Evolutionary conservation across 2,888 invertebrate species (phyloP), one percentile per base, ranked within the genome.

Genomic region (Camptogramma bilineatum): DNA sequence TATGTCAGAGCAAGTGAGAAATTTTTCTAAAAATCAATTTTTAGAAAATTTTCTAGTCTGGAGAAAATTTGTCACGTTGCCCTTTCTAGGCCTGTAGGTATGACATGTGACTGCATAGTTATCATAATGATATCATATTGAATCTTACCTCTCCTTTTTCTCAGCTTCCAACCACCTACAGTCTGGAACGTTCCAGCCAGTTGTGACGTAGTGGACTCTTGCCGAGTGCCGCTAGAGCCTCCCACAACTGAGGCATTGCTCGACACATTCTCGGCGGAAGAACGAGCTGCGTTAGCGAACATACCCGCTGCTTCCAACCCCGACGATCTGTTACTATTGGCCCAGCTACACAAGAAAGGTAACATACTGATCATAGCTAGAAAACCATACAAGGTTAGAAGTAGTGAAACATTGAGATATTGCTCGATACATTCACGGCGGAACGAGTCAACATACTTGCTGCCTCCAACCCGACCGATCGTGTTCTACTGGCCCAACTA

Each of bases 291-390:
- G 0, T 94, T 97, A 9, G 92, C 95, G 56, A 94, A 94, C 74
- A 94, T 97, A 64, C 96, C 97, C 7, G 96, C 97, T n/a, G 94
- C 97, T 0, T 94, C 94, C 60, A 95, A 96, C 81, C 93, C 95
- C 0, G 97, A 97, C 67, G 97, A 98, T 84, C 87, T 98, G 52
- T 93, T 95, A 70, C 86, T 97, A 28, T 94, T 97, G 77, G 95
- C 95, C 1, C 94, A 94, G 73, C 81, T 95, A 28, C 95, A 95
- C 70, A 93, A 95, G 63, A 95, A 94, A 84, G 93, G 93, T 91
- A 62, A 24, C 5, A 44, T 16, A 18, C 9, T 18, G 28, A 0
- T 28, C 5, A 28, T 28, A 28, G 0, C 4, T 34, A 46, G 4
- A 17, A 46, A 46, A 17, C n/a, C n/a, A n/a, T n/a, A n/a, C n/a